phyloP scores from a whole-genome alignment of 1,140 invertebrate species.

The Ips typographus region DNA sequence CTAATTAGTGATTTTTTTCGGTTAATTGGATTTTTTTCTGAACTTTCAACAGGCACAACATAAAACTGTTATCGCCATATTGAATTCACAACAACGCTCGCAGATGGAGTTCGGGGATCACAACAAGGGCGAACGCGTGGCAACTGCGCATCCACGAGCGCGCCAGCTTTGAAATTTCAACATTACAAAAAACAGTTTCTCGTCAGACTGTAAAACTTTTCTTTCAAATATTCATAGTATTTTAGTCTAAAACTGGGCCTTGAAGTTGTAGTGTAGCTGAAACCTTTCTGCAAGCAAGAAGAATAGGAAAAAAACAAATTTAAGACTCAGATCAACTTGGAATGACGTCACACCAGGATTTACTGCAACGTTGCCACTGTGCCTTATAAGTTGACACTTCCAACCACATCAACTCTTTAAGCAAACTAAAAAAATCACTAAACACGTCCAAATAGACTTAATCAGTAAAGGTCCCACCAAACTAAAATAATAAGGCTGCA shows the following conservation, averaged over 20 bases:
- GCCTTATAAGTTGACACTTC: too few species aligned
- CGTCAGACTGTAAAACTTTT: not conserved
- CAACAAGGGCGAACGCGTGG: slow-evolving; percentile 49
- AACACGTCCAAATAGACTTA: not conserved
- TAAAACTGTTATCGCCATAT: slow-evolving; percentile 51
- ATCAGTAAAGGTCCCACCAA: not conserved
- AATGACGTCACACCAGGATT: not conserved
- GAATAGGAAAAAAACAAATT: not conserved
- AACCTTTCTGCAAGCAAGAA: not conserved
- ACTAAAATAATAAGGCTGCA: not conserved
- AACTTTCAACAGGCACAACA: slow-evolving; percentile 50
- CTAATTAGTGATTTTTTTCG: slow-evolving; percentile 2
- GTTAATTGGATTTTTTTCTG: slow-evolving; percentile 40
- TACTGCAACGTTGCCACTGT: not conserved
- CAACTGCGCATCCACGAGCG: slow-evolving; percentile 39
- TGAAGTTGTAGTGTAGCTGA: not conserved
- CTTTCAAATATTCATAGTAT: not conserved
- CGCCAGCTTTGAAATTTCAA: slow-evolving; percentile 32
- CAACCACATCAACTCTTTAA: not conserved
- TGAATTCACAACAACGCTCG: slow-evolving; percentile 54
- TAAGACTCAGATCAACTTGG: not conserved
- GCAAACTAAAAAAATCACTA: not conserved
- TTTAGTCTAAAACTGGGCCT: not conserved
- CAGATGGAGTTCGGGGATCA: slow-evolving; percentile 33
- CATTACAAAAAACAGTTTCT: not conserved